phyloP scores from a whole-genome alignment of 1,140 invertebrate species.

The Acromyrmex echinatior region DNA sequence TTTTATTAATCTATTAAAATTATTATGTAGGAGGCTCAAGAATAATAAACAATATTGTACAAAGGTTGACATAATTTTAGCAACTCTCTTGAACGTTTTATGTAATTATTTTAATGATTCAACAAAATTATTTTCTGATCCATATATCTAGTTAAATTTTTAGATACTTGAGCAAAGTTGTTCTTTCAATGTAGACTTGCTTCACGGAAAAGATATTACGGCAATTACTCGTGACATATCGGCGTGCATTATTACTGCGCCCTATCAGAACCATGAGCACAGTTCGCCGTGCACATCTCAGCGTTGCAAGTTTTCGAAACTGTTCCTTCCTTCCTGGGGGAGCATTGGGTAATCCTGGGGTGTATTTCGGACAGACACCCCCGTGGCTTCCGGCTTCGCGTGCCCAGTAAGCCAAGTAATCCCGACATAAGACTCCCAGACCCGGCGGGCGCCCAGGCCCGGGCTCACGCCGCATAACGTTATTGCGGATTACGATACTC shows the following conservation, averaged over 20 bases:
- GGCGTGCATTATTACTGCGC: slow-evolving; percentile 22
- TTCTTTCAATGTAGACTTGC: not conserved
- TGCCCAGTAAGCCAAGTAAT: slow-evolving; percentile 82
- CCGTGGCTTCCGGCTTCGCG: slow-evolving; percentile 79
- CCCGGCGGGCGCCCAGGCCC: slow-evolving; percentile 64
- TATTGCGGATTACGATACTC: slow-evolving; percentile 82
- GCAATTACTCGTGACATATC: slow-evolving; percentile 10
- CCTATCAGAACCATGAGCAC: slow-evolving; percentile 30
- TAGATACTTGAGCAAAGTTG: too few relatives aligned
- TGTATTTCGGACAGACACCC: slow-evolving; percentile 76
- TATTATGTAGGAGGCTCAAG: too few relatives aligned
- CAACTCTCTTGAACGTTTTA: too few relatives aligned
- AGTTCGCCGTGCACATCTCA: slow-evolving; percentile 43
- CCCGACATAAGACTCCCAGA: slow-evolving; percentile 81
- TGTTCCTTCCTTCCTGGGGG: slow-evolving; percentile 68
- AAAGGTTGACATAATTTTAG: too few relatives aligned
- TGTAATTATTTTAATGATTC: too few relatives aligned
- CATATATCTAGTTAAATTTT: too few relatives aligned
- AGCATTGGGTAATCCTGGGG: slow-evolving; percentile 69
- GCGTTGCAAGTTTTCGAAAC: slow-evolving; percentile 70
- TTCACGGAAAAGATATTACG: not conserved
- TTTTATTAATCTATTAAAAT: too few relatives aligned
- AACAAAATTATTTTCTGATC: too few relatives aligned
- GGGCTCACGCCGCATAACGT: slow-evolving; percentile 78
- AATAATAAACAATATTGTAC: too few relatives aligned